These are phyloP conservation scores for Theocolax elegans DNA, from an alignment of 1,140 invertebrate genomes.

Conservation along the genomic window DNA sequence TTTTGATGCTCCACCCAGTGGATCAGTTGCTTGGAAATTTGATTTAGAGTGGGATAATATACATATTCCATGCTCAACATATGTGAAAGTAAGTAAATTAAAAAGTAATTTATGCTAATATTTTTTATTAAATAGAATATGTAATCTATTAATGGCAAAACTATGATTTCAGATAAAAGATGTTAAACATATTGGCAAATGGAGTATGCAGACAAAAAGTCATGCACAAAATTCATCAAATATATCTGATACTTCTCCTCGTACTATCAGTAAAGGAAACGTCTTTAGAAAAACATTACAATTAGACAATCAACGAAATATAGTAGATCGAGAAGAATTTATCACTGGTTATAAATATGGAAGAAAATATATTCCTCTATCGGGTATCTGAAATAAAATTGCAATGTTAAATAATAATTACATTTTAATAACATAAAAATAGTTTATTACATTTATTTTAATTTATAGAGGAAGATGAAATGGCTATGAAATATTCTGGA, in stretches of 20 bases:
- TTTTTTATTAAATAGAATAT: no score
- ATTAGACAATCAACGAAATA: constrained; percentile 42
- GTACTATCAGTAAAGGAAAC: no score
- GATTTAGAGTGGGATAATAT: constrained; percentile 42
- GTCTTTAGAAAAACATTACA: no score
- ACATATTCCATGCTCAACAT: constrained; percentile 41
- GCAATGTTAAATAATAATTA: background rate
- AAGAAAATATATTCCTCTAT: constrained; percentile 44
- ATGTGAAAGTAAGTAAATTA: constrained; percentile 49
- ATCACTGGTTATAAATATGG: constrained; percentile 52
- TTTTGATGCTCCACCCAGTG: constrained; percentile 30
- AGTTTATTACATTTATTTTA: background rate
- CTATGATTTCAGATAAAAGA: no score
- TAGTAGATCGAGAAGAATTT: constrained; percentile 37
- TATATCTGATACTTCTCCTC: no score
- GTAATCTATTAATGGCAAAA: no score
- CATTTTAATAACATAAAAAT: background rate
- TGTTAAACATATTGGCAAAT: no score
- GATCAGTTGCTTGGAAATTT: constrained; percentile 38
- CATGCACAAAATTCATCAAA: background rate
- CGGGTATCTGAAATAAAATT: constrained; percentile 7
- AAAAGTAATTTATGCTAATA: no score
- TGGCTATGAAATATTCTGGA: constrained; percentile 26
- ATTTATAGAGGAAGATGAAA: constrained; percentile 44
- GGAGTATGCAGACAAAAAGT: no score